A percentile compares a stretch with the other conserved stretches of the same genome.
These are phyloP conservation scores for Cerastoderma edule DNA, from an alignment of 2,888 invertebrate genomes.

Conservation along the genomic window DNA sequence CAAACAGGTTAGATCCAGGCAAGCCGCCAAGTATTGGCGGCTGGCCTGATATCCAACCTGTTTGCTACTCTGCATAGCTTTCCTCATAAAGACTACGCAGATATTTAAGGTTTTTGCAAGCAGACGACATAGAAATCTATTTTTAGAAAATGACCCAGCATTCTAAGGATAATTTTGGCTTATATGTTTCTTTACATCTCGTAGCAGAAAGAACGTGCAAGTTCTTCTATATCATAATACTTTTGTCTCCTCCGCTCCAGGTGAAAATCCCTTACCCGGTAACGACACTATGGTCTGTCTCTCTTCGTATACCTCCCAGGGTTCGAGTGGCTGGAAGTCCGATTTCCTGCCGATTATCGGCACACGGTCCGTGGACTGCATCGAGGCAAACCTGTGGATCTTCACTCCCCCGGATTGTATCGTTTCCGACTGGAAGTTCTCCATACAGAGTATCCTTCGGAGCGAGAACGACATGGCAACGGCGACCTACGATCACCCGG, in stretches of 20 bases:
- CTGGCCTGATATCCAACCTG: no score
- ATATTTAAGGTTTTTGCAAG: no score
- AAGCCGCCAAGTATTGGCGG: no score
- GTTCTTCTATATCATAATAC: neutral
- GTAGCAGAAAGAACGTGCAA: neutral
- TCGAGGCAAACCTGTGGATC: constrained; percentile 60
- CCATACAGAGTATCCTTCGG: constrained; percentile 65
- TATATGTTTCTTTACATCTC: no score
- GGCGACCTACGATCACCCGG: constrained; percentile 80
- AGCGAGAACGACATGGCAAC: constrained; percentile 53
- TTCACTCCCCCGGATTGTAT: constrained; percentile 70
- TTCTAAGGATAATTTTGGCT: no score
- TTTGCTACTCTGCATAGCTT: no score
- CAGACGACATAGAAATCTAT: no score
- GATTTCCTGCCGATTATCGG: constrained; percentile 68
- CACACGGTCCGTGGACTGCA: constrained; percentile 49
- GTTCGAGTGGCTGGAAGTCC: constrained; percentile 57
- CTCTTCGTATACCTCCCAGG: constrained; percentile 63
- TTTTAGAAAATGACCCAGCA: no score
- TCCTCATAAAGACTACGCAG: no score
- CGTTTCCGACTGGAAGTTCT: constrained; percentile 73
- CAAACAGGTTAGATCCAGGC: no score
- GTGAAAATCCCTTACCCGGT: constrained; percentile 68
- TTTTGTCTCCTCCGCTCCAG: constrained; percentile 40
- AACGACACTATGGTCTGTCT: constrained; percentile 70